Conservation (phyloP, 1,140 invertebrate genomes). For the Heliconius congener region DNA sequence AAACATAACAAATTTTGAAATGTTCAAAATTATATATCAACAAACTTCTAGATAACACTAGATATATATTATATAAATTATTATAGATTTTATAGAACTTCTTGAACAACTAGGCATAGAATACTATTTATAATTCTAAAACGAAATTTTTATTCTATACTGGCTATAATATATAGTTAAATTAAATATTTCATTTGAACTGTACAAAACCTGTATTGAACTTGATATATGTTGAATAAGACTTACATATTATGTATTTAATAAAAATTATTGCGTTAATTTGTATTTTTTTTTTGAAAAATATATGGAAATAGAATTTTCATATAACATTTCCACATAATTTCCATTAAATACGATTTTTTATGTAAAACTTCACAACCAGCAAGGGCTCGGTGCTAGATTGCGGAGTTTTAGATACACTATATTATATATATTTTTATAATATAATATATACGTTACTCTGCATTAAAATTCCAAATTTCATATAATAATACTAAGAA, state of each 20-base stretch:
- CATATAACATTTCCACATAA: constrained; percentile 17
- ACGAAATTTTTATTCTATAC: constrained; percentile 36
- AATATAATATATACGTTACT: constrained; percentile 45
- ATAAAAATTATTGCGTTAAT: constrained; percentile 63
- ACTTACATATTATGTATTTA: constrained; percentile 34
- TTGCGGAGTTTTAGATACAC: constrained; percentile 55
- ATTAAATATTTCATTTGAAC: constrained; percentile 36
- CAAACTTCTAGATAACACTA: constrained; percentile 45
- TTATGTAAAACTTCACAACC: constrained; percentile 56
- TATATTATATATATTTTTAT: background rate
- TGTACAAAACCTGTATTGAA: constrained; percentile 58
- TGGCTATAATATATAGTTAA: constrained; percentile 2
- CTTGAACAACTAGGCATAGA: constrained; percentile 69
- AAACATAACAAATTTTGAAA: constrained; percentile 54
- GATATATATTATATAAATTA: constrained; percentile 63
- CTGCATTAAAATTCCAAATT: constrained; percentile 48
- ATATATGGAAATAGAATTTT: constrained; percentile 29
- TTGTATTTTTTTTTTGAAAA: constrained; percentile 41
- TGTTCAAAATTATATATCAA: constrained; percentile 32
- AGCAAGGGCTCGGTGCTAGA: constrained; percentile 68
- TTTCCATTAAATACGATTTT: constrained; percentile 29
- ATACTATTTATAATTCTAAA: constrained; percentile 62
- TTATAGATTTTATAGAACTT: constrained; percentile 70
- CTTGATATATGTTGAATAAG: constrained; percentile 45
- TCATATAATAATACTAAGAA: constrained; percentile 23